Base-by-base conservation (phyloP, 2,113 vertebrate species). In the Alligator mississippiensis region DNA sequence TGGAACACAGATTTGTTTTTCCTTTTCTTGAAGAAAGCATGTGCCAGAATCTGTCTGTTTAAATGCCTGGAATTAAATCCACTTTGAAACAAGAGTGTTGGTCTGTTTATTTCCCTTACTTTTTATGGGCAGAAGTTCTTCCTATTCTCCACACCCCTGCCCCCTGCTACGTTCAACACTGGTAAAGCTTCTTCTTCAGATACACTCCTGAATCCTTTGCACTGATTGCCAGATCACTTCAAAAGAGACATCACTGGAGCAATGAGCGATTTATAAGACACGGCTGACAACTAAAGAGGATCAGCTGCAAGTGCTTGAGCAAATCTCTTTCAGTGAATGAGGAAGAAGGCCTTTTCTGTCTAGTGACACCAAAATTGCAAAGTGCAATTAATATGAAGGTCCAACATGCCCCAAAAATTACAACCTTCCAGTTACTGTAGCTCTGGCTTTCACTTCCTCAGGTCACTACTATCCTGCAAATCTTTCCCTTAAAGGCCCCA, bases 21-120 rank as follows among this genome's bases (percentile, higher is more conserved):
- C 92, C 89, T 97, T 96, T 97, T 96, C 95, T 97, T 96, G 79
- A 97, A 95, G 97, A 98, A 98, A 98, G 98, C 97, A 98, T 98
- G 98, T 98, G 95, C 95, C 96, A 96, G 96, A 97, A 96, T 76
- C 90, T 70, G 79, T 98, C 96, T 95, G 88, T 95, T 90, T 84
- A 92, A 97, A 94, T 95, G 96, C 95, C 96, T 95, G 95, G 95
- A 98, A 98, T 98, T 98, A 98, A 98, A 97, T 94, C 94, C 88
- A 96, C 97, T 98, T 98, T 96, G 95, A 97, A 95, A 93, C 80
- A 86, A 85, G 12, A 2, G 19, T 12, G 62, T 93, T 70, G 88
- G 90, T 59, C 91, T 94, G 80, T 91, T 95, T 93, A 72, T 77
- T 87, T 15, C 15, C 8, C 47, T 90, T 6, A 6, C 21, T 79